Evolutionary conservation across 2,113 vertebrate genomes (phyloP).

Genomic region (Rhagologus leucostigma): DNA sequence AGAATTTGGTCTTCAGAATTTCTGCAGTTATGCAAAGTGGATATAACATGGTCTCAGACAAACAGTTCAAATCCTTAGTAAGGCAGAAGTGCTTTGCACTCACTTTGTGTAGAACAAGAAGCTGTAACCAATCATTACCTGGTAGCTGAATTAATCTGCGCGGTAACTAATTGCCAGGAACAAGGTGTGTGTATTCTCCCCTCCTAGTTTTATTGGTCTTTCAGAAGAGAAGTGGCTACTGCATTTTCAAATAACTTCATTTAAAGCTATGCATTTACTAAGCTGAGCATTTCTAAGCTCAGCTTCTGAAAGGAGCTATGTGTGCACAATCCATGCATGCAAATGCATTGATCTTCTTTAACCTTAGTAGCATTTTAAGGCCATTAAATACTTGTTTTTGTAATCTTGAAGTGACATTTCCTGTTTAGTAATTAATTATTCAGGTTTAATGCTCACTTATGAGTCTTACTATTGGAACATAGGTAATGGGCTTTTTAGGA

Average conservation of each 20-base stretch:
- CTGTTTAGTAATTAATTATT: conserved; percentile 15
- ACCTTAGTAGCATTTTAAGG: background rate
- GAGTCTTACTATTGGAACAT: background rate
- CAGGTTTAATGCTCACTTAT: background rate
- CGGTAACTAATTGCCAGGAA: background rate
- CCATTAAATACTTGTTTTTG: background rate
- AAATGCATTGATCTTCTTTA: background rate
- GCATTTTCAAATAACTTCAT: background rate
- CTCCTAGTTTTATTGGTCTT: background rate
- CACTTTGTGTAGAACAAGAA: background rate
- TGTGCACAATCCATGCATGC: background rate
- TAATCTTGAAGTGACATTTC: background rate
- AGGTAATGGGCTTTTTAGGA: background rate
- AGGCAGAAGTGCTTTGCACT: background rate
- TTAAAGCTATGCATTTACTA: background rate
- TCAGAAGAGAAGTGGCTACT: background rate
- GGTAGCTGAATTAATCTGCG: background rate
- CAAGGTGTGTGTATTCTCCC: background rate
- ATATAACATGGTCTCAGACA: background rate
- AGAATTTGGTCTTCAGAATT: background rate
- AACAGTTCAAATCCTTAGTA: background rate
- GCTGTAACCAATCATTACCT: background rate
- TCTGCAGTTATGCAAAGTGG: background rate
- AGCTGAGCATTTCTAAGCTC: background rate
- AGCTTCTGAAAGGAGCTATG: background rate